Percentiles rank a stretch among this genome's conserved stretches.
These are phyloP conservation scores for Eristalinus aeneus DNA, from an alignment of 2,888 invertebrate genomes.

Conservation along the genomic window DNA sequence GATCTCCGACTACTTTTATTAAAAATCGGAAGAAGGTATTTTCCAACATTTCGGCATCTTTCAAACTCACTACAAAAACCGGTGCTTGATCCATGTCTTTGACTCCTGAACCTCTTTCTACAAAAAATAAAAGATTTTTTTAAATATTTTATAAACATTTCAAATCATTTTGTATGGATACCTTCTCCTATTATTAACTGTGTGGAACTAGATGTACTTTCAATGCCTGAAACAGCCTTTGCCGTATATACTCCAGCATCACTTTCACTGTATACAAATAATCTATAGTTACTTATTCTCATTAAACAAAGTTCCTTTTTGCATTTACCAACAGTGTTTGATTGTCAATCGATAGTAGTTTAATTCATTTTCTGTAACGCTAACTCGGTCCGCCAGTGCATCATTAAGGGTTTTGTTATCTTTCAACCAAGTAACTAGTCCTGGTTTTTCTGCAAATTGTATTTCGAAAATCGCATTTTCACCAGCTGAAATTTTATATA, in stretches of 20 bases:
- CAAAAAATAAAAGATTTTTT: not conserved
- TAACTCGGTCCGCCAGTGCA: constrained; percentile 87
- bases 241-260: constrained; percentile 96
- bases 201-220: constrained; percentile 92
- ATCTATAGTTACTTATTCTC: not conserved
- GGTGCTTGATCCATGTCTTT: constrained; percentile 89
- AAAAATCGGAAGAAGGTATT: constrained; percentile 93
- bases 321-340: constrained; percentile 83
- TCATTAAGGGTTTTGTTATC: constrained; percentile 92
- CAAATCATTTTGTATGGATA: constrained; percentile 75
- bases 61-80: constrained; percentile 91
- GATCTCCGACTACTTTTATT: constrained; percentile 93
- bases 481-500: constrained; percentile 84
- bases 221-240: constrained; percentile 90
- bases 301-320: not conserved
- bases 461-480: constrained; percentile 92
- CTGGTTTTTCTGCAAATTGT: constrained; percentile 84
- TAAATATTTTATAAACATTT: not conserved
- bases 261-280: constrained; percentile 81
- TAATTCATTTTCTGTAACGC: constrained; percentile 83
- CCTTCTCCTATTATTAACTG: constrained; percentile 92
- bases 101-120: constrained; percentile 85
- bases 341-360: constrained; percentile 87
- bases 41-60: constrained; percentile 93
- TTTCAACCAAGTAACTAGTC: constrained; percentile 91